A percentile compares a stretch with the other conserved stretches of the same genome.
Conservation (phyloP, 2,113 vertebrate species). For the Gymnarchus niloticus region DNA sequence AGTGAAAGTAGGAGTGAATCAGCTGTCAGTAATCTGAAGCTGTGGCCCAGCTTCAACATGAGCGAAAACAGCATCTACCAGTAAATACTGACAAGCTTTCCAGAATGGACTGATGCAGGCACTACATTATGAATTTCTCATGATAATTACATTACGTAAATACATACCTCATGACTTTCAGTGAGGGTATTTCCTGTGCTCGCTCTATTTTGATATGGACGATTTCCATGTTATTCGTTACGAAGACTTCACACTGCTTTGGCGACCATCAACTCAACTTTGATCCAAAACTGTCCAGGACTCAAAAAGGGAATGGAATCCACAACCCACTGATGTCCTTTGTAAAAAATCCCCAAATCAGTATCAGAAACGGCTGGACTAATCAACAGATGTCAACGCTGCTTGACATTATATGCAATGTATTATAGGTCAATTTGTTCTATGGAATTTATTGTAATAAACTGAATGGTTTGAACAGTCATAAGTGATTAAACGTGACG, state of each 20-base stretch:
- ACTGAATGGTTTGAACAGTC: not conserved
- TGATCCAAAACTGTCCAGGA: not conserved
- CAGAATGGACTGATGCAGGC: not conserved
- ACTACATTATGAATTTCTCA: not conserved
- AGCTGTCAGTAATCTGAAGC: not conserved
- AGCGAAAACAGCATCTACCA: not conserved
- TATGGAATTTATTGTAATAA: not conserved
- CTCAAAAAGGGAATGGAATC: not conserved
- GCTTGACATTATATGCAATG: not conserved
- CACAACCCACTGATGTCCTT: not conserved
- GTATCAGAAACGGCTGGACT: not conserved
- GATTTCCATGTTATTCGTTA: not conserved
- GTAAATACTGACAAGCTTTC: not conserved
- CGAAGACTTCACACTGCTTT: not conserved
- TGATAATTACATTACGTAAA: not conserved
- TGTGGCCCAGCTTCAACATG: not conserved
- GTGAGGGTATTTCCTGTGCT: not conserved
- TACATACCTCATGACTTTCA: not conserved
- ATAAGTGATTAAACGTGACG: not conserved
- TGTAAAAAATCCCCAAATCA: not conserved
- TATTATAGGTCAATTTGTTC: not conserved
- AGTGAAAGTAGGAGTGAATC: not conserved
- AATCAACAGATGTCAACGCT: not conserved
- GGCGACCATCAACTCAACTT: not conserved
- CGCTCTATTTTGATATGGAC: not conserved